Conservation (phyloP, 2,888 invertebrate species). For the Venusia cambrica region DNA sequence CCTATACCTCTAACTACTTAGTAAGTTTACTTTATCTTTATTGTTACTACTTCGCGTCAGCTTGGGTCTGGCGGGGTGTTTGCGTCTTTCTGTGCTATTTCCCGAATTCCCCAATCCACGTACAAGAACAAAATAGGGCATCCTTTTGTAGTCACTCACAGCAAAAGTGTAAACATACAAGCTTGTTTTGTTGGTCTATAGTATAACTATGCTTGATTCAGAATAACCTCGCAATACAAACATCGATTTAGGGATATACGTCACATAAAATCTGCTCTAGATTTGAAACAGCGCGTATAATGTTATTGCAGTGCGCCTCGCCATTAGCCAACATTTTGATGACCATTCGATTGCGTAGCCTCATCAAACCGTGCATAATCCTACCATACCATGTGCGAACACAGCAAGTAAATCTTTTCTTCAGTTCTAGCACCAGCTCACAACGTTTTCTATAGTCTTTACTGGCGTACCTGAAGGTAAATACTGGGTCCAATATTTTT, state of each 20-base stretch:
- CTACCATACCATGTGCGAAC: slow-evolving; percentile 25
- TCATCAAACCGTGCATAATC: slow-evolving; percentile 38
- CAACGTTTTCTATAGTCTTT: too few species aligned
- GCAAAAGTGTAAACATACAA: slow-evolving; percentile 8
- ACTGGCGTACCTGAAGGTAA: slow-evolving; percentile 5
- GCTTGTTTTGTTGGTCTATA: background rate
- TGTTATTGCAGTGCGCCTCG: slow-evolving; percentile 32
- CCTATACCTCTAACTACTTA: too few species aligned
- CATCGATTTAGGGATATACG: slow-evolving; percentile 20
- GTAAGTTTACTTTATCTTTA: too few species aligned
- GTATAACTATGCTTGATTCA: background rate
- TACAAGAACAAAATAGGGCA: too few species aligned
- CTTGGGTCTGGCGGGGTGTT: too few species aligned
- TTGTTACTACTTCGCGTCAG: too few species aligned
- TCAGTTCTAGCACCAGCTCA: too few species aligned
- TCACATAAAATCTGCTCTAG: slow-evolving; percentile 33
- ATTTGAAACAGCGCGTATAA: slow-evolving; percentile 53
- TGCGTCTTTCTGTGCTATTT: too few species aligned
- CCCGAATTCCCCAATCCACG: too few species aligned
- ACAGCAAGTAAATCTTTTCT: slow-evolving; percentile 17
- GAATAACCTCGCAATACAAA: slow-evolving; percentile 10
- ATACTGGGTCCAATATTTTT: slow-evolving; percentile 3
- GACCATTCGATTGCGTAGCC: slow-evolving; percentile 42
- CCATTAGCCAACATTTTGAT: slow-evolving; percentile 43
- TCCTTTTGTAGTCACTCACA: too few species aligned